Percentiles rank a stretch among this genome's conserved stretches.
These are phyloP conservation scores for Heliopora coerulea DNA, from an alignment of 92 coral and sea anemone species.

Conservation along the genomic window DNA sequence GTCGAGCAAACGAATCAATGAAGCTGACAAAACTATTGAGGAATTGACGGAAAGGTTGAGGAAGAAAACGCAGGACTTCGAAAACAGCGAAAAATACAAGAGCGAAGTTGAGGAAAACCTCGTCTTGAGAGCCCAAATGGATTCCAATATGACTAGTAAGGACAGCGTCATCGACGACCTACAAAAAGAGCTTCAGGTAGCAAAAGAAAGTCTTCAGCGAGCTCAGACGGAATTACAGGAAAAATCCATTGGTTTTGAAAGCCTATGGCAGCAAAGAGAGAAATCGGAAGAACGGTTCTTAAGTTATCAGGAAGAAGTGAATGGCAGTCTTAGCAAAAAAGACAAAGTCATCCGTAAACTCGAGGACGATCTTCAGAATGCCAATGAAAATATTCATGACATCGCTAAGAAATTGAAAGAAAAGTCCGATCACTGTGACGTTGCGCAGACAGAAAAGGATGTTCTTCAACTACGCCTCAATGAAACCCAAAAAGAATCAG, in stretches of 20 bases:
- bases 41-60: slow-evolving; percentile 2
- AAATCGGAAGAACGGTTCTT: not conserved
- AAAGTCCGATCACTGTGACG: not conserved
- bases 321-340: slow-evolving; percentile 6
- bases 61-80: not conserved
- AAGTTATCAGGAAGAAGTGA: slow-evolving; percentile 9
- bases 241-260: not conserved
- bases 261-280: not conserved
- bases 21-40: slow-evolving; percentile 19
- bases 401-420: not conserved
- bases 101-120: slow-evolving; percentile 2
- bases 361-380: slow-evolving; percentile 21
- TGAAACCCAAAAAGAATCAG: slow-evolving; percentile 17
- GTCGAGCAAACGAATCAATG: not conserved
- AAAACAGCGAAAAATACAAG: not conserved
- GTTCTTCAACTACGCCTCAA: not conserved
- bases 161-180: slow-evolving; percentile 19
- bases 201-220: not conserved
- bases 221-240: not conserved
- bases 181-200: not conserved
- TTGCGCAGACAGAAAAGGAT: not conserved
- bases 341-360: slow-evolving; percentile 17
- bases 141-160: not conserved
- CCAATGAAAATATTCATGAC: slow-evolving; percentile 27
- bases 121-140: not conserved